Evolutionary conservation across 2,113 vertebrate species (phyloP), one percentile per base, ranked within the genome.

Genomic region (Pardalotus punctatus): DNA sequence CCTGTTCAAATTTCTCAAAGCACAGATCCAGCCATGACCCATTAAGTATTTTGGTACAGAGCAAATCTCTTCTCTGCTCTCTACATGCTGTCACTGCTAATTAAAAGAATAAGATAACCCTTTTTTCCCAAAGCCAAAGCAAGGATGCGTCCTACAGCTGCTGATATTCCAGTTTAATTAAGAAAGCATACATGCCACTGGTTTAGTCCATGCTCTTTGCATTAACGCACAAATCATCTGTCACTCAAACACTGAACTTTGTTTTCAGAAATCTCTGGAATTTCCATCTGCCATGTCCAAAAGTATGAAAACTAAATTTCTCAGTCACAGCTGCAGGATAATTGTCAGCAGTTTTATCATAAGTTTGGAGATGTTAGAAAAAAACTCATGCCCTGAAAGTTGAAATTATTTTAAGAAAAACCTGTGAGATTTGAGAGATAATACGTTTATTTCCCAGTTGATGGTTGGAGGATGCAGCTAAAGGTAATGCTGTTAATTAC

Each of bases 11-110:
- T 50, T 56, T 64, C 48, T 81, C 64, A 51, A 77, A 89, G 14
- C 45, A 23, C 24, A 72, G 67, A 71, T 17, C 16, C 13, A 0
- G 0, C 1, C 1, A 1, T 54, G 62, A 3, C 35, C 58, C n/a
- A 18, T 13, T 29, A 89, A 47, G 12, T 42, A 42, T 76, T 91
- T 22, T 62, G 67, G 64, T 69, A 83, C 11, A 51, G 33, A 72
- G 12, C 3, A 73, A 65, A 53, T 62, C 14, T 83, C 38, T 71
- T 71, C 40, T 33, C 22, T 57, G 23, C 8, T 77, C 10, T 47
- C 23, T 64, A 42, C 31, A 19, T 6, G 10, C 14, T 87, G 29
- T 54, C 67, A 64, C 40, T 64, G 38, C 9, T 81, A 77, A 81
- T 89, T 81, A 58, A 74, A 85, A 81, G 28, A 81, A 62, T 28